These are phyloP conservation scores for Apeira syringaria DNA, from an alignment of 2,888 invertebrate species.

Conservation along the genomic window DNA sequence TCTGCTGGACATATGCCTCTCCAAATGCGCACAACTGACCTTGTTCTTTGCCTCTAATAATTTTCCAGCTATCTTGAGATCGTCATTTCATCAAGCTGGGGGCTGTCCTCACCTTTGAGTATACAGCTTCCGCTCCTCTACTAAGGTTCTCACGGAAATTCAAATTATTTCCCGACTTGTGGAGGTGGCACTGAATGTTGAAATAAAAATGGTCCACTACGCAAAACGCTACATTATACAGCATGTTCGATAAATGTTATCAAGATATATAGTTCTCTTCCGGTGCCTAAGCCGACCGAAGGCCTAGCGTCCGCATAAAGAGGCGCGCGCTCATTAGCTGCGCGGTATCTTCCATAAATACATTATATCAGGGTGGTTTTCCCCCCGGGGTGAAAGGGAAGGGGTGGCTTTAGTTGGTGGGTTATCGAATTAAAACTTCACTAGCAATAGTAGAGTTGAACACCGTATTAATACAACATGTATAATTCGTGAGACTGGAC, in stretches of 20 bases:
- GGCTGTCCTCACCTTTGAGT: too few species aligned
- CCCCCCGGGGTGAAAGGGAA: conserved; percentile 23
- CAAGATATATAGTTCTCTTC: conserved; percentile 17
- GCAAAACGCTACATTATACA: neutral
- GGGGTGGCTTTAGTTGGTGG: conserved; percentile 35
- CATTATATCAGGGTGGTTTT: conserved; percentile 63
- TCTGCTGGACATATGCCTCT: too few species aligned
- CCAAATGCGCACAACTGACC: too few species aligned
- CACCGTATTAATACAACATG: conserved; percentile 82
- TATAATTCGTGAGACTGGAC: conserved; percentile 80
- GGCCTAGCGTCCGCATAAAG: conserved; percentile 63
- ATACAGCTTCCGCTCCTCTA: too few species aligned
- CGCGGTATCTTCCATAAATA: conserved; percentile 82
- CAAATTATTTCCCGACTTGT: too few species aligned
- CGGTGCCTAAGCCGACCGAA: conserved; percentile 37
- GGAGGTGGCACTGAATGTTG: too few species aligned
- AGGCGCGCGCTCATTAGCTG: conserved; percentile 78
- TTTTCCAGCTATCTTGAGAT: too few species aligned
- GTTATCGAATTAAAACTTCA: conserved; percentile 47
- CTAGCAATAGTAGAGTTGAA: conserved; percentile 82
- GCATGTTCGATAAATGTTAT: conserved; percentile 3
- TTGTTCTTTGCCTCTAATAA: too few species aligned
- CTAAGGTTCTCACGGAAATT: too few species aligned
- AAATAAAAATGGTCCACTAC: too few species aligned
- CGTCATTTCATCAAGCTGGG: too few species aligned